These are phyloP conservation scores for Onychomys arenicola DNA, from an alignment of 2,797 vertebrate species.

Conservation along the genomic window DNA sequence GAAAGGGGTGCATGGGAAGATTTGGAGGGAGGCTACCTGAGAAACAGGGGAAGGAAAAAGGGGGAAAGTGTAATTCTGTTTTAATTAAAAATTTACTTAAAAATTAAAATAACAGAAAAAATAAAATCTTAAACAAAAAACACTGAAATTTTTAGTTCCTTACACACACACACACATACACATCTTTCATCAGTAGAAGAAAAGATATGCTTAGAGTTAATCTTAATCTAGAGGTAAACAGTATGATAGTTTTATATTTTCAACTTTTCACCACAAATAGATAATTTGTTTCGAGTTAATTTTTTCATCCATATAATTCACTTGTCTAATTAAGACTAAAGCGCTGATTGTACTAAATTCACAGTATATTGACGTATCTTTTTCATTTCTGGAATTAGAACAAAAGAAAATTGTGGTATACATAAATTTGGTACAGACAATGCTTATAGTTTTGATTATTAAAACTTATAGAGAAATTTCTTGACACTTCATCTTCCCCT, in stretches of 20 bases:
- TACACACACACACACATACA: background rate
- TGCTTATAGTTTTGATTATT: slow-evolving; percentile 42
- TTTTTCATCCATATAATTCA: slow-evolving; percentile 59
- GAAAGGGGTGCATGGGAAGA: background rate
- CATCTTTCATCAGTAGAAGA: background rate
- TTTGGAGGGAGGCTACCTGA: no score
- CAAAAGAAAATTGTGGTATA: slow-evolving; percentile 45
- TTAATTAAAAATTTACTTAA: background rate
- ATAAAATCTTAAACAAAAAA: background rate
- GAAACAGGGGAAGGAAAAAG: background rate
- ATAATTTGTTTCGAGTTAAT: slow-evolving; percentile 50
- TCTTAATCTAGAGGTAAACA: background rate
- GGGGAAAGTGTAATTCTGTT: background rate
- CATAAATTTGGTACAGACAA: background rate
- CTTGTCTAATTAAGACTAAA: slow-evolving; percentile 61
- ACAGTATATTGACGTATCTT: slow-evolving; percentile 54
- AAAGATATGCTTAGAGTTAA: slow-evolving; percentile 49
- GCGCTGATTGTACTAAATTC: slow-evolving; percentile 50
- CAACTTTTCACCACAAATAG: slow-evolving; percentile 40
- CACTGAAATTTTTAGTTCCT: background rate
- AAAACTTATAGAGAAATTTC: slow-evolving; percentile 53
- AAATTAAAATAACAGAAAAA: background rate
- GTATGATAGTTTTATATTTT: slow-evolving; percentile 51
- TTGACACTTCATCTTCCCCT: background rate
- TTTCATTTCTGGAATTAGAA: slow-evolving; percentile 70